Base-by-base conservation (phyloP, 2,888 invertebrate genomes). In the Noctua janthe region DNA sequence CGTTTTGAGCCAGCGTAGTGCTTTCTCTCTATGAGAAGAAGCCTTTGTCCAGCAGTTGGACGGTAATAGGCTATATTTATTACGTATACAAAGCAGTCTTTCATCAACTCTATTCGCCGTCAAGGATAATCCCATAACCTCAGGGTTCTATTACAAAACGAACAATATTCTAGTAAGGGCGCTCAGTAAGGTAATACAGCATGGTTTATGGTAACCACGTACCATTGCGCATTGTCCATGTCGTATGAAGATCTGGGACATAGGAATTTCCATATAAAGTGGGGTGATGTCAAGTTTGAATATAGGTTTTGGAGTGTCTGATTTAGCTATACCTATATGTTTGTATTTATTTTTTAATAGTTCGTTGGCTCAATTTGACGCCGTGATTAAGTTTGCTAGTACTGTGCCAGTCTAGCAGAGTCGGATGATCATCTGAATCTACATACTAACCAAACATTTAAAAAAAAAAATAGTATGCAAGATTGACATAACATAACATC, bases 151-250 rank as follows among this genome's bases (percentile, higher is more conserved):
- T 92, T 90, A 86, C 89, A 73, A 86, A 86, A 92, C 87, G 59
- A 67, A 51, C 56, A 71, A 71, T 76, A 81, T 82, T 81, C 85
- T 86, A 83, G 82, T 88, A 83, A 91, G 89, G 90, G 89, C 88
- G 54, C 39, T 64, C 74, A 64, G 76, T 87, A 86, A 87, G 80
- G 82, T 82, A 91, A 91, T 88, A 69, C 39, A 15, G 74, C 23
- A 86, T 85, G 73, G 15, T 71, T 72, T 85, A 90, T 88, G 87
- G 79, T 74, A 70, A 74, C 84, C 91, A 92, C 91, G 90, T 91
- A 86, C 23, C 20, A 15, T 76, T 85, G 54, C 85, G 91, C 81
- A 89, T 91, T 81, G 11, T 15, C 73, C 51, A 73, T 47, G 72
- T n/a, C 43, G 49, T 56, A 29, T 74, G 84, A 81, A 84, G 78